Conservation (phyloP, 2,113 vertebrate species). For the Hyaena hyaena region DNA sequence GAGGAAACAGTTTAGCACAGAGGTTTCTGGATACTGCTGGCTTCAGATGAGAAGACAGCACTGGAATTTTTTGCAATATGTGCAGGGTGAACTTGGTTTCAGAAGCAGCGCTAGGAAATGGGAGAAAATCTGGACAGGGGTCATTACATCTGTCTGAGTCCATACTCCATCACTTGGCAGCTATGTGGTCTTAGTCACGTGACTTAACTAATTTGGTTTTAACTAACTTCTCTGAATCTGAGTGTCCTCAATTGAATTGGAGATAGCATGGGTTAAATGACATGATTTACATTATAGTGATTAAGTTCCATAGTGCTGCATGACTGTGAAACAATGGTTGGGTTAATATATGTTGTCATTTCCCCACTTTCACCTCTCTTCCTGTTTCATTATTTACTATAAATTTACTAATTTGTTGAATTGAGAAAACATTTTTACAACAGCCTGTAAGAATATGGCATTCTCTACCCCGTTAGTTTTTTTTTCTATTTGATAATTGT, state of each 20-base stretch:
- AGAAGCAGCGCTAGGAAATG: background rate
- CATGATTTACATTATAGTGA: background rate
- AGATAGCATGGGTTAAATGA: background rate
- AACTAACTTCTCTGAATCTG: background rate
- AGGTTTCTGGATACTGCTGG: background rate
- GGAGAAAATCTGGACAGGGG: background rate
- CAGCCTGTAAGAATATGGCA: background rate
- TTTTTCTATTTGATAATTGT: constrained; percentile 27
- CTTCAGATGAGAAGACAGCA: background rate
- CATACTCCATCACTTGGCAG: background rate
- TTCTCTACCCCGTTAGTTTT: background rate
- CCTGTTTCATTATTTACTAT: background rate
- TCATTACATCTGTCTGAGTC: background rate
- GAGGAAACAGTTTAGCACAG: background rate
- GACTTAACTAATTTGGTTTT: background rate
- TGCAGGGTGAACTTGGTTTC: background rate
- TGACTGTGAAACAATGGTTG: background rate
- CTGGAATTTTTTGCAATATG: background rate
- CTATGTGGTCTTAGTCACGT: background rate
- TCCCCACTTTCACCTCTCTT: background rate
- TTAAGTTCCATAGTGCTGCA: background rate
- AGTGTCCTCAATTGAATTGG: background rate
- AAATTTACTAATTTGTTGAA: background rate
- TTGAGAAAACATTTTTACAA: background rate
- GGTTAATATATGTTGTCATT: background rate